phyloP scores from a whole-genome alignment of 2,797 vertebrate species.

The Serranus cabrilla region DNA sequence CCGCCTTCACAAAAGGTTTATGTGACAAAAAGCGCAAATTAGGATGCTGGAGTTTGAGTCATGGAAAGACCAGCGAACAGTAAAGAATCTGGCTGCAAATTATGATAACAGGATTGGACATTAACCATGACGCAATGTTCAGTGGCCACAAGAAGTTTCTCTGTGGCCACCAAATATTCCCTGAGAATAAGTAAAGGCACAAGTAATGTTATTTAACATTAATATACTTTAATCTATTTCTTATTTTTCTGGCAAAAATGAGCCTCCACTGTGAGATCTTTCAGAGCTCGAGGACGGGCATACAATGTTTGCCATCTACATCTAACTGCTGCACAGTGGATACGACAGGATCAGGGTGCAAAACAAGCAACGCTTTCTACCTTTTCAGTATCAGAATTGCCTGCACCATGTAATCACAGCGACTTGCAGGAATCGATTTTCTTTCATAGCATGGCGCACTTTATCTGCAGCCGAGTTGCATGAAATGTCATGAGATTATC shows the following conservation, averaged over 20 bases:
- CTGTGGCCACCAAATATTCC: no score
- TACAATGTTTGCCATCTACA: no score
- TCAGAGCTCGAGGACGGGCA: neutral
- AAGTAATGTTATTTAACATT: no score
- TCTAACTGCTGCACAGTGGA: neutral
- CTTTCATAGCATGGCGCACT: neutral
- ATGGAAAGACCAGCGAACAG: neutral
- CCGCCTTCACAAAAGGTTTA: neutral
- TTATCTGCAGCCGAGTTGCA: neutral
- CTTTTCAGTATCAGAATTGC: neutral
- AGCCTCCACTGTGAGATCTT: neutral
- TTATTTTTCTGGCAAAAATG: neutral
- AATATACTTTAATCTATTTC: neutral
- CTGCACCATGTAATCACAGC: neutral
- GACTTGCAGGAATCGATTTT: conserved; percentile 8
- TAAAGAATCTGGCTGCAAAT: neutral
- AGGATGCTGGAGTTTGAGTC: neutral
- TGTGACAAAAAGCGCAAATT: conserved; percentile 4
- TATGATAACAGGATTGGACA: neutral
- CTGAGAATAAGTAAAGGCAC: no score
- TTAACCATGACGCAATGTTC: no score
- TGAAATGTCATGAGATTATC: conserved; percentile 5
- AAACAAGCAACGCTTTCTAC: neutral
- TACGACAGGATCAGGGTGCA: neutral
- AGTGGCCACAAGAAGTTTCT: no score